Evolutionary conservation across 2,113 vertebrate genomes (phyloP), one percentile per base, ranked within the genome.

Genomic region (Coracopsis vasa): DNA sequence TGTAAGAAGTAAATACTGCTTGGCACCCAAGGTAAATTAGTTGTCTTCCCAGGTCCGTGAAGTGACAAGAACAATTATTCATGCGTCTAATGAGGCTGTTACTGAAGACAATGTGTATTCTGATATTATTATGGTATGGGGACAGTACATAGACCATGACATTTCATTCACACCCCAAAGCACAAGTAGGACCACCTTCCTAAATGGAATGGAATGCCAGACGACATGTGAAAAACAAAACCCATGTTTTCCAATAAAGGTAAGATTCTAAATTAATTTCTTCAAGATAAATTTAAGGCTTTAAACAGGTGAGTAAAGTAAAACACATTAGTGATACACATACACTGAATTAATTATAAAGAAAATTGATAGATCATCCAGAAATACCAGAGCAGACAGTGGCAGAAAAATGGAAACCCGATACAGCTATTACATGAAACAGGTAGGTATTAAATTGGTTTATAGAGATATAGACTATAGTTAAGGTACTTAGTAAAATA

Each of bases 121-220:
- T 15, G 98, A 99, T n/a, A 97, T 99, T 94, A 97, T 99, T 84
- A 98, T 98, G 83, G 98, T 98, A 12, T 99, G 99, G 99, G 99
- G 99, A 28, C 99, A 99, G 90, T 99, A 99, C 77, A 98, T 99
- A 21, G 98, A 96, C 93, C 99, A 99, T 21, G 99, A 99, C 95
- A 97, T 99, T 6, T 96, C 98, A 23, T 98, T 99, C 75, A 99
- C 99, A 16, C 99, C 99, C 4, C 99, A 99, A 95, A 99, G 98
- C 93, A 93, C 95, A 64, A 97, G 97, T 53, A 94, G 45, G 39
- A 72, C 90, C 1, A 33, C 95, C 2, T 97, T 97, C 50, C 60
- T 86, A 39, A 97, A 71, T 9, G 95, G 95, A 13, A 48, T 28
- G 4, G 97, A 98, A 58, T 99, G 99, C 88, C 92, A 97, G 45